A percentile compares a stretch with the other conserved stretches of the same genome.
phyloP scores from a whole-genome alignment of 1,140 invertebrate species.

The Trinorchestia longiramus region DNA sequence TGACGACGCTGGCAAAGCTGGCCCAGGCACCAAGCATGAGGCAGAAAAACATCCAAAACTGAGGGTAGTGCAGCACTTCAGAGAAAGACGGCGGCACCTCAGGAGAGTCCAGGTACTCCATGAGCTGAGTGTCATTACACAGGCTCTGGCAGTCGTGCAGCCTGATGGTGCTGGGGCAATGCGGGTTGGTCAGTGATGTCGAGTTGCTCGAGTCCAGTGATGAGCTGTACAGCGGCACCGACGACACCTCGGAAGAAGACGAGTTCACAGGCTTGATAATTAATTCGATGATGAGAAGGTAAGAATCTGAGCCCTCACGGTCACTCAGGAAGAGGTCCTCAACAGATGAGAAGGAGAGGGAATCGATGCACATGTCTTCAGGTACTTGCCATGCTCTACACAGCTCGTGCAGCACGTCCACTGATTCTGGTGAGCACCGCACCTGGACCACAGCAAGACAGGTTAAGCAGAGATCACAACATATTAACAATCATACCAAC shows the following conservation, averaged over 20 bases:
- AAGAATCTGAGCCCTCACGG: neutral
- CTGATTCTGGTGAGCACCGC: neutral
- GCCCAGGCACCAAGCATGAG: slow-evolving; percentile 82
- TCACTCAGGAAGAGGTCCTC: slow-evolving; percentile 1
- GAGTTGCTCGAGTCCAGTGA: neutral
- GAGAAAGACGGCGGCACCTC: slow-evolving; percentile 55
- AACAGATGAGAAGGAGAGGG: neutral
- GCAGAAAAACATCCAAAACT: slow-evolving; percentile 66
- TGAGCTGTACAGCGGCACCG: neutral
- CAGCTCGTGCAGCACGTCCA: neutral
- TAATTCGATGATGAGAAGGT: neutral
- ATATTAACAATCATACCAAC: no score
- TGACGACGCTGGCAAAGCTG: slow-evolving; percentile 85
- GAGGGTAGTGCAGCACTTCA: slow-evolving; percentile 58
- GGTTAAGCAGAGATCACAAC: no score
- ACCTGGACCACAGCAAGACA: neutral
- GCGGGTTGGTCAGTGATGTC: neutral
- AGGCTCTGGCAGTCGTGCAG: slow-evolving; percentile 3
- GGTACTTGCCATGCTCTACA: neutral
- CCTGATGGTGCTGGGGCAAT: neutral
- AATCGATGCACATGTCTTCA: neutral
- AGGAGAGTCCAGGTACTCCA: slow-evolving; percentile 61
- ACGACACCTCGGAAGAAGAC: neutral
- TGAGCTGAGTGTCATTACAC: slow-evolving; percentile 58
- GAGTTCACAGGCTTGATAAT: neutral